phyloP scores from a whole-genome alignment of 2,797 vertebrate species.

The Acestrorhynchus altus region DNA sequence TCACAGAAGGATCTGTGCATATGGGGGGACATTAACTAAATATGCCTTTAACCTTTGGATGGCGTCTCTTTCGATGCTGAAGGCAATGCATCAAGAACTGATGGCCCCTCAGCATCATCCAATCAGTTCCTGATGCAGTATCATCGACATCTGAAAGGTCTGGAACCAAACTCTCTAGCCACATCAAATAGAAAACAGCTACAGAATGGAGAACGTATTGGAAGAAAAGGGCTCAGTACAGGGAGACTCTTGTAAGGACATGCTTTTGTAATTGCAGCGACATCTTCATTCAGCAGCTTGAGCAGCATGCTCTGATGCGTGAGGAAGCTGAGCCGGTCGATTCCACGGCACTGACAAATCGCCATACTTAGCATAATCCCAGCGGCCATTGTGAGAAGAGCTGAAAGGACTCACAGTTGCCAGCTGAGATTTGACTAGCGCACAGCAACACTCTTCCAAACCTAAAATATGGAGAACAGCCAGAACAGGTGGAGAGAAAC shows the following conservation, averaged over 20 bases:
- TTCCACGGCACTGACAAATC: constrained; percentile 68
- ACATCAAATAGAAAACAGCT: not conserved
- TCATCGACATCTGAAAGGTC: constrained; percentile 92
- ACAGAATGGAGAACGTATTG: not conserved
- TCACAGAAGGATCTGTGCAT: not conserved
- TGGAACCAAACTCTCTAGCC: not conserved
- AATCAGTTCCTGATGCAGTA: constrained; percentile 99
- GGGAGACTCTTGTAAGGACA: constrained; percentile 22
- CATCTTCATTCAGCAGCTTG: constrained; percentile 77
- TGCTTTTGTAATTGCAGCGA: constrained; percentile 76
- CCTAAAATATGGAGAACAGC: not conserved
- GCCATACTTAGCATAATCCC: constrained; percentile 85
- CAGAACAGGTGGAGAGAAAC: not conserved
- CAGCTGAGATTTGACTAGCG: constrained; percentile 94
- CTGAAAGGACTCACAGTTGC: constrained; percentile 88
- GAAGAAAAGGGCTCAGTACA: not conserved
- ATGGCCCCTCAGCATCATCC: constrained; percentile 89
- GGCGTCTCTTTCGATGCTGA: constrained; percentile 92
- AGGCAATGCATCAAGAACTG: constrained; percentile 99
- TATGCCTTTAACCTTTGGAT: not conserved
- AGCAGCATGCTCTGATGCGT: constrained; percentile 66
- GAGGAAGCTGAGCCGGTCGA: constrained; percentile 72
- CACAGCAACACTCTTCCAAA: constrained; percentile 71
- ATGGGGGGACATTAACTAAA: not conserved
- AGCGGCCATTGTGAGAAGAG: constrained; percentile 83